Percentiles rank a stretch among this genome's conserved stretches.
Evolutionary conservation across 2,797 vertebrate species (phyloP).

Genomic region (Myotis myotis): DNA sequence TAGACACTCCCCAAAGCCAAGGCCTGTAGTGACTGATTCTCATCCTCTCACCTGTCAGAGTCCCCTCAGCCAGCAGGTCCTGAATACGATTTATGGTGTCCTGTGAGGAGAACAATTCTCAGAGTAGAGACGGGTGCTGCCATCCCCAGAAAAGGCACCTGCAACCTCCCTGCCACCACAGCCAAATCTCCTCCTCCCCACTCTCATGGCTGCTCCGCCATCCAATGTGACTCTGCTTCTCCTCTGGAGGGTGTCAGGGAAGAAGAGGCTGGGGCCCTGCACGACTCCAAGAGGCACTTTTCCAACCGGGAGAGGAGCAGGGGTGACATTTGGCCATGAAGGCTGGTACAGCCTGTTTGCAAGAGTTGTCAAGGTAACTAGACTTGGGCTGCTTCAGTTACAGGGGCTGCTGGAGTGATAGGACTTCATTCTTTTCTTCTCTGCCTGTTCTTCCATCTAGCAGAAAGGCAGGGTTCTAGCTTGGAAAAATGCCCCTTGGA

Average conservation of each 20-base stretch:
- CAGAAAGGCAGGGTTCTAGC: neutral
- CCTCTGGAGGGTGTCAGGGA: neutral
- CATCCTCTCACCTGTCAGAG: slow-evolving; percentile 90
- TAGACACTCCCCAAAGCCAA: neutral
- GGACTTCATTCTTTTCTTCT: neutral
- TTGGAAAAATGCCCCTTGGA: neutral
- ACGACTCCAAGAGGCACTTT: neutral
- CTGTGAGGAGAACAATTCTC: slow-evolving; percentile 76
- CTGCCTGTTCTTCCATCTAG: neutral
- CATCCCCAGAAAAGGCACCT: neutral
- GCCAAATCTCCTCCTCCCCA: neutral
- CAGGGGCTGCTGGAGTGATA: neutral
- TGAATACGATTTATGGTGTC: slow-evolving; percentile 95
- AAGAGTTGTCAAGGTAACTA: slow-evolving; percentile 53
- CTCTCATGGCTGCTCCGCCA: neutral
- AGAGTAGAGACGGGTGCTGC: neutral
- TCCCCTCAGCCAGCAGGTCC: slow-evolving; percentile 92
- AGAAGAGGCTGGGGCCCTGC: neutral
- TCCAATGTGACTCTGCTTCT: neutral
- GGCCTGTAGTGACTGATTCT: fast-evolving
- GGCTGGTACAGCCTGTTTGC: neutral
- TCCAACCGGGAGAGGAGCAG: neutral
- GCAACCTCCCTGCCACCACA: neutral
- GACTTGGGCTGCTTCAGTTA: slow-evolving; percentile 18
- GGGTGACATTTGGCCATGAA: neutral